Evolutionary conservation across 2,113 vertebrate genomes (phyloP).

Genomic region (Mormoops blainvillei): DNA sequence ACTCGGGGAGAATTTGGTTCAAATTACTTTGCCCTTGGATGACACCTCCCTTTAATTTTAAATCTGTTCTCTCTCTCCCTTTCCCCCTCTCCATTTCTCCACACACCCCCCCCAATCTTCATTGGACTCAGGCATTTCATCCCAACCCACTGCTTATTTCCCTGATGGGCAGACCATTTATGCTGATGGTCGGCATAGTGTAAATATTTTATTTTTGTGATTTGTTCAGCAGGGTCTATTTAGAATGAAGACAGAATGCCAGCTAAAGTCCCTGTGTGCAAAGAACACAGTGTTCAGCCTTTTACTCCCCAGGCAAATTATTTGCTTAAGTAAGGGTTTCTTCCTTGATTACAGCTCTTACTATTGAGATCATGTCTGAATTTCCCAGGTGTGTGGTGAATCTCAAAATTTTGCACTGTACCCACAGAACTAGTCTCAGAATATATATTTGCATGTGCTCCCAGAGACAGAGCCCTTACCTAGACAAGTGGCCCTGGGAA

Average conservation of each 20-base stretch:
- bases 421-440: constrained; percentile 6
- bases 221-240: constrained; percentile 9
- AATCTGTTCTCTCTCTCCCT: background rate
- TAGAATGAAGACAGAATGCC: constrained; percentile 1
- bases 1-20: constrained; percentile 58
- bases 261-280: background rate
- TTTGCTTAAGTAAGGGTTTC: constrained; percentile 71
- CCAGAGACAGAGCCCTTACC: background rate
- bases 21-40: constrained; percentile 68
- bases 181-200: background rate
- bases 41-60: constrained; percentile 25
- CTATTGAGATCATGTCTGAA: constrained; percentile 65
- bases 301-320: constrained; percentile 64
- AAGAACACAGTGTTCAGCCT: constrained; percentile 45
- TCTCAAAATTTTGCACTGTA: constrained; percentile 23
- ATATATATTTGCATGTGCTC: constrained; percentile 28
- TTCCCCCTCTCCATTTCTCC: background rate
- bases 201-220: constrained; percentile 52
- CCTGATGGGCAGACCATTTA: constrained; percentile 36
- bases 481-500: constrained; percentile 1
- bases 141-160: background rate
- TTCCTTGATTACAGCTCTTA: constrained; percentile 70
- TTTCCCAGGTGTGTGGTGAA: constrained; percentile 70
- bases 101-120: background rate
- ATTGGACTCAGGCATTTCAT: background rate